Conservation (phyloP, 1,140 invertebrate species). For the Sogatella furcifera region DNA sequence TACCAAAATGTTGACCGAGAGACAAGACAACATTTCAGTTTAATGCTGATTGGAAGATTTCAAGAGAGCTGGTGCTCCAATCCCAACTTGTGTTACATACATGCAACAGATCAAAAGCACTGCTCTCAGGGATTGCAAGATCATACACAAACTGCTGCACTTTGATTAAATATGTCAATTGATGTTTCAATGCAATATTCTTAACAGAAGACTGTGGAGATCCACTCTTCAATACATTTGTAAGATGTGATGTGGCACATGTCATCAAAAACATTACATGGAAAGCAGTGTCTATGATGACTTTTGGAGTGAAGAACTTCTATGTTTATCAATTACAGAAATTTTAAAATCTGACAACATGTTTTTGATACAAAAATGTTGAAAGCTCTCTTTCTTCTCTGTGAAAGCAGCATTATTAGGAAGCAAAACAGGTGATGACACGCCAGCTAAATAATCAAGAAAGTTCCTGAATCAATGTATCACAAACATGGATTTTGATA, state of each 20-base stretch:
- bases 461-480: neutral
- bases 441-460: neutral
- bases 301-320: neutral
- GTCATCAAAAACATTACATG: conserved; percentile 17
- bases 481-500: neutral
- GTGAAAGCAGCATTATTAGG: neutral
- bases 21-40: conserved; percentile 17
- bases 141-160: conserved; percentile 13
- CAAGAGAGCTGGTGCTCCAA: conserved; percentile 17
- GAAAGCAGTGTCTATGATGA: neutral
- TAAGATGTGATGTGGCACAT: conserved; percentile 16
- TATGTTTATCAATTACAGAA: too few species aligned
- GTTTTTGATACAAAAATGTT: neutral
- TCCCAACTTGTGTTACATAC: conserved; percentile 20
- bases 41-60: conserved; percentile 19
- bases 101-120: conserved; percentile 14
- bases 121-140: conserved; percentile 3
- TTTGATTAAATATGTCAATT: conserved; percentile 15
- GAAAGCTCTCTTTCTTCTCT: neutral
- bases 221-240: conserved; percentile 6
- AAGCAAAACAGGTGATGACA: neutral
- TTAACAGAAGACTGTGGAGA: neutral
- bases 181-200: conserved; percentile 3
- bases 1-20: conserved; percentile 18
- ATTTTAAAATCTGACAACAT: too few species aligned